Base-by-base conservation (phyloP, 2,888 invertebrate genomes). In the Thalpophila matura region DNA sequence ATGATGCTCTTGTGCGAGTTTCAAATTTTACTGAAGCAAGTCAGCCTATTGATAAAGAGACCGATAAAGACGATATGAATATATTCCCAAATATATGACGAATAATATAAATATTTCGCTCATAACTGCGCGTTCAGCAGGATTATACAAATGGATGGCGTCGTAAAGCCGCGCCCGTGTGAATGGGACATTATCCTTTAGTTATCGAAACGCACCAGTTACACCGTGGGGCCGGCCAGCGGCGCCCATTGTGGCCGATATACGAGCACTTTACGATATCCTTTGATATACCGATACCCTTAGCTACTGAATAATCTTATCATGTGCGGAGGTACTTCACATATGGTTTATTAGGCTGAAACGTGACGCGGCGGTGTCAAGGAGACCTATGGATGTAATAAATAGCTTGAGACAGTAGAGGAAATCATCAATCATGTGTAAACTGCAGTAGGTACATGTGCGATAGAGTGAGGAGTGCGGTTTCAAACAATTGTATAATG, bases 121-220 rank as follows among this genome's bases (percentile, higher is more conserved):
- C 57, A 55, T 55, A 54, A 54, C 24, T 42, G 29, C 5, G 26
- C 40, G 16, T 45, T 56, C 20, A 57, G 45, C 35, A 22, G 56
- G 71, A 61, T 71, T 54, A 71, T 37, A 50, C 53, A 57, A 70
- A 64, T 56, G 29, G 46, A 71, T 54, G 43, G 37, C 49, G 29
- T 46, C 60, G 31, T 66, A 71, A 61, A 49, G 33, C 33, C 18
- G 33, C 20, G 10, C 9, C 51, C 22, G 18, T 9, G 20, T 20
- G 46, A 20, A n/a, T 14, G 31, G 18, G 18, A n/a, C 29, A 14
- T 27, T 49, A 65, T 37, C 53, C 54, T 35, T 35, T 26, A 55
- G 31, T 35, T 54, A 50, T 66, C 31, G 53, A 46, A 26, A 43
- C 22, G 24, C 40, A 50, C 29, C 45, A 43, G 53, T 42, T 29